Percentiles rank a stretch among this genome's conserved stretches.
phyloP scores from a whole-genome alignment of 2,888 invertebrate species.

The Caenorhabditis japonica region DNA sequence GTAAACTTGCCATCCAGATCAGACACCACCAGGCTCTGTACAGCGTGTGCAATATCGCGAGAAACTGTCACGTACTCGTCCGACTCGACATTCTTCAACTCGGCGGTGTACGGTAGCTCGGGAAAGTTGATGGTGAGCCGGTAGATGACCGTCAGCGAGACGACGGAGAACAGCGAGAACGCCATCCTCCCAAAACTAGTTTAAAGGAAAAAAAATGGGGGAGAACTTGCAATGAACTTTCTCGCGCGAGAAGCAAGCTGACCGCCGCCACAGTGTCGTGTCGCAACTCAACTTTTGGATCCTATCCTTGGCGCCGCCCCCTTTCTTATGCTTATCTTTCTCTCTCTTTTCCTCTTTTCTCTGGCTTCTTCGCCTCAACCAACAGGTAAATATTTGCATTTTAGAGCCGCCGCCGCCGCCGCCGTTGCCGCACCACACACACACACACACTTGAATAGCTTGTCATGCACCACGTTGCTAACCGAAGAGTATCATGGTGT shows the following conservation, averaged over 20 bases:
- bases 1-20: conserved; percentile 63
- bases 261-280: conserved; percentile 39
- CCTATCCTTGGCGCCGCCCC: conserved; percentile 23
- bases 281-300: conserved; percentile 27
- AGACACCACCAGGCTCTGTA: conserved; percentile 59
- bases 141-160: conserved; percentile 69
- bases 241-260: conserved; percentile 5
- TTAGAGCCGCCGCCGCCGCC: conserved; percentile 29
- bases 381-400: conserved; percentile 50
- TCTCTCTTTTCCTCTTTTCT: conserved; percentile 12
- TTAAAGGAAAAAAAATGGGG: neutral
- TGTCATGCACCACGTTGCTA: conserved; percentile 47
- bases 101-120: conserved; percentile 72
- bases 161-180: conserved; percentile 62
- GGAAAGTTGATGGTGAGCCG: conserved; percentile 74
- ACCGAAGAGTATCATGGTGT: conserved; percentile 42
- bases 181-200: conserved; percentile 38
- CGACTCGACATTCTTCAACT: conserved; percentile 61
- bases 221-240: neutral
- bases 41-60: conserved; percentile 57
- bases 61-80: conserved; percentile 63
- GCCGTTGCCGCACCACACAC: conserved; percentile 10
- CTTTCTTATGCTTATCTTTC: conserved; percentile 22
- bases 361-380: neutral
- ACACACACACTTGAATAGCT: conserved; percentile 42